Conservation (phyloP, 2,888 invertebrate genomes). For the Graphium colonna region DNA sequence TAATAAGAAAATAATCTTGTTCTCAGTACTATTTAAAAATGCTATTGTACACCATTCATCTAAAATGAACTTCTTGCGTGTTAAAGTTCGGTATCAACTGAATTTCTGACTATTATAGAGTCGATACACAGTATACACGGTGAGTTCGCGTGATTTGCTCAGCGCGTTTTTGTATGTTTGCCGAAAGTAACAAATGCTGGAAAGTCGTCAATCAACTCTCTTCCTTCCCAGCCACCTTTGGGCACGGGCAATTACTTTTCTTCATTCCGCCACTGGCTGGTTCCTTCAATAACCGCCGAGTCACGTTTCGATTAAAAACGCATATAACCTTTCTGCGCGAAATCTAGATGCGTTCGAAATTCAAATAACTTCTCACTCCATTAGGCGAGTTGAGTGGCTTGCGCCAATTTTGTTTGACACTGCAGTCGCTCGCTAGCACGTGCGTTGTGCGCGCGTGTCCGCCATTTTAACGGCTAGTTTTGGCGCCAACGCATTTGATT, state of each 20-base stretch:
- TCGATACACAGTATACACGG: too few relatives aligned
- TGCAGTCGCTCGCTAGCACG: conserved; percentile 70
- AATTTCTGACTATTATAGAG: too few relatives aligned
- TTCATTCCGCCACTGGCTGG: conserved; percentile 9
- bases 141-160: too few relatives aligned
- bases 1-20: too few relatives aligned
- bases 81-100: too few relatives aligned
- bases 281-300: conserved; percentile 3
- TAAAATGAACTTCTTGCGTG: too few relatives aligned
- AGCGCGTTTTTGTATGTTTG: conserved; percentile 30
- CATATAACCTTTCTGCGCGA: conserved; percentile 20
- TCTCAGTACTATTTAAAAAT: too few relatives aligned
- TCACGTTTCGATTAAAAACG: conserved; percentile 1
- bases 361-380: conserved; percentile 37
- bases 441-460: conserved; percentile 70
- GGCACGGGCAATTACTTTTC: conserved; percentile 19
- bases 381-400: conserved; percentile 54
- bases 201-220: conserved; percentile 24
- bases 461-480: conserved; percentile 64
- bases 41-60: too few relatives aligned
- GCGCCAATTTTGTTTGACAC: conserved; percentile 70
- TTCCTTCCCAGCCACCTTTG: conserved; percentile 8
- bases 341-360: conserved; percentile 28
- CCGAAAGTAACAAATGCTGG: conserved; percentile 15
- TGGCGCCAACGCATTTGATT: conserved; percentile 55